phyloP scores from a whole-genome alignment of 2,797 vertebrate genomes.

The Apodemus agrarius region DNA sequence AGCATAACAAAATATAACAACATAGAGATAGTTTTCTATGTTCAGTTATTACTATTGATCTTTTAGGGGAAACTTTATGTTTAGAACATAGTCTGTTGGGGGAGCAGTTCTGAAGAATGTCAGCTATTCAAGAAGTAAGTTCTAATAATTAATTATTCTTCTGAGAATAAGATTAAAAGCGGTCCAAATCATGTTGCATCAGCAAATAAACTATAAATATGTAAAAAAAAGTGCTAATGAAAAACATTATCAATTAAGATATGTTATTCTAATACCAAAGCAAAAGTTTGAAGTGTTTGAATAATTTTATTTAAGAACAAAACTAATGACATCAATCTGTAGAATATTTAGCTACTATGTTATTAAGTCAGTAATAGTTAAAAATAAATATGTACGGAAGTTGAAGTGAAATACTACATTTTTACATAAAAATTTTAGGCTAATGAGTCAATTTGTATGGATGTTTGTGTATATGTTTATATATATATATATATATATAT shows the following conservation, averaged over 20 bases:
- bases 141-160: conserved; percentile 66
- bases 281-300: neutral
- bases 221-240: neutral
- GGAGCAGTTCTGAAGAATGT: conserved; percentile 60
- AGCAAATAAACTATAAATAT: conserved; percentile 15
- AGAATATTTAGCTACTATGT: neutral
- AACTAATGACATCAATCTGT: neutral
- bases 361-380: neutral
- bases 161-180: conserved; percentile 58
- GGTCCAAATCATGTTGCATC: conserved; percentile 32
- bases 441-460: neutral
- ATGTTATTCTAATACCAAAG: neutral
- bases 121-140: neutral
- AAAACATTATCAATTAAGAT: neutral
- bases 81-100: conserved; percentile 21
- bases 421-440: neutral
- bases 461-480: neutral
- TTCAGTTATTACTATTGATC: conserved; percentile 24
- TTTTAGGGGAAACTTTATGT: conserved; percentile 61
- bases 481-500: no score
- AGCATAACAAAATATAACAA: neutral
- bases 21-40: conserved; percentile 52
- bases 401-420: neutral
- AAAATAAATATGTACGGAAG: neutral
- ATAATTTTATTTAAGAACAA: neutral